phyloP scores from a whole-genome alignment of 2,113 vertebrate genomes.

The Paramormyrops kingsleyae region DNA sequence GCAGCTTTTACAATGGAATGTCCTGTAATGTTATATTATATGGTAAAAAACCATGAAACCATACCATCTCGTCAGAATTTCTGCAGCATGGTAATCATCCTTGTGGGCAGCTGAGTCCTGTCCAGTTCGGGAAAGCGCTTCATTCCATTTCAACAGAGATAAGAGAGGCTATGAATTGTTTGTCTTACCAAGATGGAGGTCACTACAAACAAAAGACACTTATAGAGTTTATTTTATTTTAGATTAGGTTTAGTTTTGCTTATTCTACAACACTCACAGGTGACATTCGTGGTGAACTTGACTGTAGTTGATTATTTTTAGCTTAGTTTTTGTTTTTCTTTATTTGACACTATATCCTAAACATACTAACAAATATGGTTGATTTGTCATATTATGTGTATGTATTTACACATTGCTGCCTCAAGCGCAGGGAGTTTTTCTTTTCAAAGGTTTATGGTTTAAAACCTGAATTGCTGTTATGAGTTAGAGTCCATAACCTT shows the following conservation, averaged over 20 bases:
- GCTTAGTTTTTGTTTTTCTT: neutral
- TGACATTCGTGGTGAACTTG: neutral
- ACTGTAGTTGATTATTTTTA: neutral
- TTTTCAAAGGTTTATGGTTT: neutral
- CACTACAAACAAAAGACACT: neutral
- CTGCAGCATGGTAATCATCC: slow-evolving; percentile 5
- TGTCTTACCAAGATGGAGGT: neutral
- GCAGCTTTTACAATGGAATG: neutral
- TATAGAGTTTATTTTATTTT: neutral
- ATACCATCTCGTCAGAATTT: neutral
- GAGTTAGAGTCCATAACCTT: neutral
- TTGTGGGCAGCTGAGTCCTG: neutral
- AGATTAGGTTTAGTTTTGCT: neutral
- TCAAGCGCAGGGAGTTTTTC: neutral
- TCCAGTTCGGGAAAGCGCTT: neutral
- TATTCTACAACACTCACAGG: neutral
- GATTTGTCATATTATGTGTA: neutral
- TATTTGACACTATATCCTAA: neutral
- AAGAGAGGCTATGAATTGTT: neutral
- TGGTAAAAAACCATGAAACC: neutral
- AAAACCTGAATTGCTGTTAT: neutral
- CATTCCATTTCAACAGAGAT: neutral
- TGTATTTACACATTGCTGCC: neutral
- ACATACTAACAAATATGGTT: neutral
- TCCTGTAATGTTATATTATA: neutral